These are phyloP conservation scores for Steatocranus sp. DNA, from an alignment of 2,797 vertebrate genomes.

Conservation along the genomic window DNA sequence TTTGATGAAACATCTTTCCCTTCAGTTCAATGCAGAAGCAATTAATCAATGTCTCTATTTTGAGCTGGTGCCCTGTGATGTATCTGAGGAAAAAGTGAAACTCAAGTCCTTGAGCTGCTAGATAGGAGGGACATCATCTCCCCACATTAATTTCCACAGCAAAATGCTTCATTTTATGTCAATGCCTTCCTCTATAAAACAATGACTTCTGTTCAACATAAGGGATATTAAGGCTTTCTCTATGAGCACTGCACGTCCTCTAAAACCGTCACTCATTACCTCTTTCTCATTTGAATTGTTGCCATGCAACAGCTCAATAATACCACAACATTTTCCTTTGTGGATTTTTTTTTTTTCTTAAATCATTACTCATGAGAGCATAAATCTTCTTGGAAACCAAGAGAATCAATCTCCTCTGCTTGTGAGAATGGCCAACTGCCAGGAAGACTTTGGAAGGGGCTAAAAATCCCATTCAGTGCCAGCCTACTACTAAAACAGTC, in stretches of 20 bases:
- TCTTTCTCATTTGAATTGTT: constrained; percentile 38
- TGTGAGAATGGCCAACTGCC: constrained; percentile 25
- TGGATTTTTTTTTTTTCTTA: constrained; percentile 15
- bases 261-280: constrained; percentile 22
- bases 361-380: constrained; percentile 29
- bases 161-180: background rate
- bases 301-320: constrained; percentile 49
- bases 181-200: background rate
- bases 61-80: constrained; percentile 46
- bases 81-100: constrained; percentile 56
- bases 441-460: constrained; percentile 12
- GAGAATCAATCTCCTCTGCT: constrained; percentile 19
- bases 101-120: constrained; percentile 16
- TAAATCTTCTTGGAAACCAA: constrained; percentile 27
- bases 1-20: constrained; percentile 42
- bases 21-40: constrained; percentile 45
- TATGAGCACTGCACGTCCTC: constrained; percentile 6
- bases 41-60: constrained; percentile 69
- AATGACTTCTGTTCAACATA: background rate
- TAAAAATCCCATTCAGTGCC: constrained; percentile 8
- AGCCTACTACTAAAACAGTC: constrained; percentile 33
- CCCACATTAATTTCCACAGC: background rate
- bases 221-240: constrained; percentile 11
- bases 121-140: background rate
- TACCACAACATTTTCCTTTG: constrained; percentile 25